Conservation (phyloP, 2,888 invertebrate genomes). For the Ornithoptera alexandrae region DNA sequence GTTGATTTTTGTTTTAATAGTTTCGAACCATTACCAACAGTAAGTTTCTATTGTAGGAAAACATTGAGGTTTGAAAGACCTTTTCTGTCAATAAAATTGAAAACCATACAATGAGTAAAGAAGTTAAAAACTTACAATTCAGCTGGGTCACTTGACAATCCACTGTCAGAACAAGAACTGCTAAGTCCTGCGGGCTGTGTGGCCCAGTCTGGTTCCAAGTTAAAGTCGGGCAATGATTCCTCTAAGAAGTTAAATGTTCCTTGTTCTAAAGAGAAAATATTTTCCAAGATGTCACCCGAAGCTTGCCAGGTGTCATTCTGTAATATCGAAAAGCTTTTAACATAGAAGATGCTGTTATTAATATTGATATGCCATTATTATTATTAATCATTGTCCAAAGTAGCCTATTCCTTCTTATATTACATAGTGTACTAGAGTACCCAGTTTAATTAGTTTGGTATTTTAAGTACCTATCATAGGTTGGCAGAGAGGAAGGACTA, state of each 20-base stretch:
- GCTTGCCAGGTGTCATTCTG: slow-evolving; percentile 74
- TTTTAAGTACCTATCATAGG: too few relatives aligned
- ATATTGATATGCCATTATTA: too few relatives aligned
- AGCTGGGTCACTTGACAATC: slow-evolving; percentile 82
- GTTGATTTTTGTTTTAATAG: too few relatives aligned
- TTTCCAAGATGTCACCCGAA: slow-evolving; percentile 83
- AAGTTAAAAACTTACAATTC: slow-evolving; percentile 71
- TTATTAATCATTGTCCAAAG: too few relatives aligned
- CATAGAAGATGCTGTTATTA: neutral
- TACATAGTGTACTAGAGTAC: too few relatives aligned
- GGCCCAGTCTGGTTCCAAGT: slow-evolving; percentile 55
- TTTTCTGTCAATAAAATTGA: too few relatives aligned
- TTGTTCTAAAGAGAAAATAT: slow-evolving; percentile 83
- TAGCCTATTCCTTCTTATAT: too few relatives aligned
- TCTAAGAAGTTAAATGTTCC: slow-evolving; percentile 81
- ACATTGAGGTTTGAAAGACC: too few relatives aligned
- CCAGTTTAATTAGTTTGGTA: too few relatives aligned
- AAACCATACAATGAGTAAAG: neutral
- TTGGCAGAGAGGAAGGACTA: too few relatives aligned
- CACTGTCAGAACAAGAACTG: slow-evolving; percentile 84
- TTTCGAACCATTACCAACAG: too few relatives aligned
- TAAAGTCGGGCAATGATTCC: slow-evolving; percentile 73
- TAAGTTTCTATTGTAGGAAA: too few relatives aligned
- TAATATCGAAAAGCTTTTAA: slow-evolving; percentile 36
- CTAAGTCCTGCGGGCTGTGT: slow-evolving; percentile 63